phyloP scores from a whole-genome alignment of 2,888 invertebrate genomes.

The Harpagoxenus sublaevis region DNA sequence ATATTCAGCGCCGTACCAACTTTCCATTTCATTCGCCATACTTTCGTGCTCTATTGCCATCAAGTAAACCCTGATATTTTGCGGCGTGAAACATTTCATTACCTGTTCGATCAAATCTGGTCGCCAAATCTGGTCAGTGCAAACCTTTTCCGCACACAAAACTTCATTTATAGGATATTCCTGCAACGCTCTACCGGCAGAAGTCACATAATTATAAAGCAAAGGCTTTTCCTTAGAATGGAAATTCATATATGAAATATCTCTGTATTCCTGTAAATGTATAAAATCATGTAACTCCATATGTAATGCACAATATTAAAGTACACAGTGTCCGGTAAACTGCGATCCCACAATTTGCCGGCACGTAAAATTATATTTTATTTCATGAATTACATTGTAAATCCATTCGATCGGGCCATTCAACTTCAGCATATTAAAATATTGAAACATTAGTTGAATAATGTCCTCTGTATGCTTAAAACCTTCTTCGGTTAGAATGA shows the following conservation, averaged over 20 bases:
- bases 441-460: slow-evolving; percentile 93
- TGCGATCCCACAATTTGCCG: not conserved
- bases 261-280: slow-evolving; percentile 90
- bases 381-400: slow-evolving; percentile 88
- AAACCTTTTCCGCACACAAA: slow-evolving; percentile 92
- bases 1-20: slow-evolving; percentile 97
- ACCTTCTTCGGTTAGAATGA: slow-evolving; percentile 96
- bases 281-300: slow-evolving; percentile 3
- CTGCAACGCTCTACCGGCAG: slow-evolving; percentile 89
- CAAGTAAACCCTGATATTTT: slow-evolving; percentile 92
- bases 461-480: slow-evolving; percentile 96
- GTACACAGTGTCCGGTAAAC: slow-evolving; percentile 3
- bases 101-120: slow-evolving; percentile 94
- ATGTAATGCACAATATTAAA: not conserved
- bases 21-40: slow-evolving; percentile 91
- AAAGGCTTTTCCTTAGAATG: slow-evolving; percentile 95
- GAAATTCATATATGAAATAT: slow-evolving; percentile 93
- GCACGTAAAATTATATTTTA: slow-evolving; percentile 6
- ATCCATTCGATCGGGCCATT: slow-evolving; percentile 95
- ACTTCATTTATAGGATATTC: slow-evolving; percentile 95
- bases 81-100: slow-evolving; percentile 91
- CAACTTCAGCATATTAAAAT: slow-evolving; percentile 93
- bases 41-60: slow-evolving; percentile 93
- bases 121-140: slow-evolving; percentile 89
- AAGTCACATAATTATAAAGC: slow-evolving; percentile 90